Base-by-base conservation (phyloP, 1,140 invertebrate species). In the Bombus soroeensis region DNA sequence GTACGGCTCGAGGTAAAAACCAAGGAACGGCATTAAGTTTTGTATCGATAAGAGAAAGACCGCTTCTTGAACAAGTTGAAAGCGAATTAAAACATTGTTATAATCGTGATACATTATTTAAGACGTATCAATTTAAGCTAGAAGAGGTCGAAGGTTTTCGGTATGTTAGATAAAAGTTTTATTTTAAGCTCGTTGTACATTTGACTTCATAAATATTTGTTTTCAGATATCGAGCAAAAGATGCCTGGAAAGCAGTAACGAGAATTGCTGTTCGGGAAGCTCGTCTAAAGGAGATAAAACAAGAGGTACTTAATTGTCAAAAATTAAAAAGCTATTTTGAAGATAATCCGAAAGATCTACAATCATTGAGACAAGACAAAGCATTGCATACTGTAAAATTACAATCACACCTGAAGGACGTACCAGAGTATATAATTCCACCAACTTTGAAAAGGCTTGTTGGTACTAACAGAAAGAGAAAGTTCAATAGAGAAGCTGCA, bases 281-380 rank as follows among this genome's bases (percentile, higher is more conserved):
- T 1, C 96, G 99, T 79, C 95, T 99, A 13, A 98, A 98, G 92
- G 99, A 99, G 96, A 99, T 99, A 73, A 98, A 98, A 95, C 96
- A 97, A 81, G 99, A 99, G 96, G 97, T 99, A 64, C 96, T 99
- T 59, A 98, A 98, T 93, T 99, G 98, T 83, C 96, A 98, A 93
- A 99, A 99, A 95, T 95, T 99, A 12, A 98, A 99, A 96, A 96
- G 97, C 18, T 99, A 98, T 94, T 99, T 99, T 95, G 97, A 99
- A 92, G 98, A 99, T 86, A 99, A 99, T 95, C 98, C 99, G 0
- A 96, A 96, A 47, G 99, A 99, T 94, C 94, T 99, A 28, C 96
- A 98, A 89, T 97, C 98, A 0, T 94, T 99, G 12, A 96, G 98
- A 28, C 98, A 99, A 93, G 99, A 99, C 91, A 99, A 98, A 94